Conservation (phyloP, 1,140 invertebrate genomes). For the Neodiprion lecontei region DNA sequence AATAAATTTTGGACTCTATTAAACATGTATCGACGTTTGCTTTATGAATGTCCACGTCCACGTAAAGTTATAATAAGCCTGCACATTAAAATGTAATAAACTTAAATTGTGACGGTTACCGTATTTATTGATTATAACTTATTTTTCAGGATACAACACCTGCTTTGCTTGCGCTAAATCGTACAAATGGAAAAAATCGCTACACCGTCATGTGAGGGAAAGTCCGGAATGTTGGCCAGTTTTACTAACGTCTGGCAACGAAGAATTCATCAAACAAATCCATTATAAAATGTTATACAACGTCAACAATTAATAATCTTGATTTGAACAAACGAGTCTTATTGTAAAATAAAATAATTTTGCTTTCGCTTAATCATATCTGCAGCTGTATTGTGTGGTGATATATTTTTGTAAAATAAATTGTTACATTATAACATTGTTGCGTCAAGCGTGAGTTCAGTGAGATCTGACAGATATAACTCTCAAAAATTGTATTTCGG, state of each 20-base stretch:
- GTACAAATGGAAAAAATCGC: constrained; percentile 63
- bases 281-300: constrained; percentile 54
- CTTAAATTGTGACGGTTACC: background rate
- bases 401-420: constrained; percentile 39
- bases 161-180: constrained; percentile 61
- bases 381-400: background rate
- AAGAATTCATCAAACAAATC: constrained; percentile 55
- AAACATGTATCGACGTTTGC: too few species aligned
- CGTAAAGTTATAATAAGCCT: background rate
- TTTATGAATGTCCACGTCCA: background rate
- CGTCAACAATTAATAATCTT: constrained; percentile 31
- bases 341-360: constrained; percentile 12
- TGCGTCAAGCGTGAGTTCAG: background rate
- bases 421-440: constrained; percentile 30
- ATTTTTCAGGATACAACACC: constrained; percentile 52
- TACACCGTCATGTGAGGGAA: constrained; percentile 62
- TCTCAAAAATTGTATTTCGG: too few species aligned
- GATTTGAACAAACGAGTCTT: constrained; percentile 4
- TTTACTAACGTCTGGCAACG: constrained; percentile 50
- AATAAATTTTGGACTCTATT: background rate
- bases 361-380: constrained; percentile 26
- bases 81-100: background rate
- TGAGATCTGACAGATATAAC: too few species aligned
- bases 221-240: constrained; percentile 57
- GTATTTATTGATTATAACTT: constrained; percentile 15